A percentile compares a stretch with the other conserved stretches of the same genome.
Conservation (phyloP, 2,113 vertebrate genomes). For the Anarhynchus alexandrinus region DNA sequence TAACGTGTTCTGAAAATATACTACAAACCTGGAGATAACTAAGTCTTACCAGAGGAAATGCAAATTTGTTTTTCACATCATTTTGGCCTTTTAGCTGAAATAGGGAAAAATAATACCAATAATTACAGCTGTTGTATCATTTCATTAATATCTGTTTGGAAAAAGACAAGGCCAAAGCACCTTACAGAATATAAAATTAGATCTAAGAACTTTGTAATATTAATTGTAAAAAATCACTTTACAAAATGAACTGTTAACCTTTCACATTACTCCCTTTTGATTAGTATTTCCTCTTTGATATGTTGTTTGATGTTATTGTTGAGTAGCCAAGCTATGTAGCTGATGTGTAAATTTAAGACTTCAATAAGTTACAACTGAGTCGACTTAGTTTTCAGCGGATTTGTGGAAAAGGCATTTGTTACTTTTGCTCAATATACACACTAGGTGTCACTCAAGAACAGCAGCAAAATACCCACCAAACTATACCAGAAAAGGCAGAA, state of each 20-base stretch:
- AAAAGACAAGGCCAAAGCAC: background rate
- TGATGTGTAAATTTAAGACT: background rate
- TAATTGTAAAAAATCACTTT: background rate
- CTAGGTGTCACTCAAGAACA: conserved; percentile 62
- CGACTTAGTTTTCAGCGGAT: background rate
- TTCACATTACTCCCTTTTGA: background rate
- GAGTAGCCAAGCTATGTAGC: background rate
- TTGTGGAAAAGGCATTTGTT: background rate
- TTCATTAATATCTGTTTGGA: background rate
- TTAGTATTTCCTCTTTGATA: background rate
- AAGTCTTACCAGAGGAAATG: background rate
- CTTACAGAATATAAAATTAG: background rate
- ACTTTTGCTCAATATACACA: background rate
- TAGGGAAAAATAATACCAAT: background rate
- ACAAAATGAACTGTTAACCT: background rate
- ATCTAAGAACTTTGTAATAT: background rate
- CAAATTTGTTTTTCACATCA: background rate
- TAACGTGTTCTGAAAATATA: background rate
- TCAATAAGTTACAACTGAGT: background rate
- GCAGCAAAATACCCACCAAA: background rate
- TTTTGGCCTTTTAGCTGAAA: background rate
- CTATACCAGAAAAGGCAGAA: background rate
- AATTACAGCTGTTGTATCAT: background rate
- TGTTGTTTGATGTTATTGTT: fast-evolving
- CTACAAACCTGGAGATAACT: background rate